phyloP scores from a whole-genome alignment of 2,113 vertebrate genomes.

The Capreolus pygargus region DNA sequence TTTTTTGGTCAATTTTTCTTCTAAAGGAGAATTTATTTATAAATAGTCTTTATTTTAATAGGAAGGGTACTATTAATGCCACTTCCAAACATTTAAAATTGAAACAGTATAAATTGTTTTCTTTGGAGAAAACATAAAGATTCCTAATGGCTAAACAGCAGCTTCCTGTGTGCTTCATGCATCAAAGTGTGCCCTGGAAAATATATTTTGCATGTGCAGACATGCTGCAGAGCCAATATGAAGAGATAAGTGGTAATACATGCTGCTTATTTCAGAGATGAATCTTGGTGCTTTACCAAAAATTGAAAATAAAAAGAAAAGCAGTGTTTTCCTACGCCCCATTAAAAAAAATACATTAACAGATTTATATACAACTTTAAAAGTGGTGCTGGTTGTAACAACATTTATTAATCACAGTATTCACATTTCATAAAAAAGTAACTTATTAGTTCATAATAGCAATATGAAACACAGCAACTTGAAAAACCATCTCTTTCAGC shows the following conservation, averaged over 20 bases:
- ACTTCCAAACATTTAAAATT: neutral
- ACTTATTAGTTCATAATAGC: neutral
- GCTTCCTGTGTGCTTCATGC: neutral
- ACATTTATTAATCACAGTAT: neutral
- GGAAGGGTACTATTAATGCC: neutral
- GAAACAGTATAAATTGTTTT: neutral
- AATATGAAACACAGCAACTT: neutral
- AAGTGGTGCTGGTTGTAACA: neutral
- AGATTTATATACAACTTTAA: neutral
- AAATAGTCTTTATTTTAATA: neutral
- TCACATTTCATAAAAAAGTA: neutral
- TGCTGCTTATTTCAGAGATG: neutral
- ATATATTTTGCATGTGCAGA: neutral
- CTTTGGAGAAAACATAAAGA: neutral
- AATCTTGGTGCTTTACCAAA: neutral
- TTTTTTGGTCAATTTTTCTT: neutral
- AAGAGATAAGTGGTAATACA: constrained; percentile 17
- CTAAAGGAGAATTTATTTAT: neutral
- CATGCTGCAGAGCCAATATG: neutral
- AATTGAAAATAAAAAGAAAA: constrained; percentile 37
- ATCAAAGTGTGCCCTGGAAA: neutral
- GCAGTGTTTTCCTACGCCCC: neutral
- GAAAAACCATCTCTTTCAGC: neutral
- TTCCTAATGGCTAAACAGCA: neutral
- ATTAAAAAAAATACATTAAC: neutral